Base-by-base conservation (phyloP, 2,888 invertebrate genomes). In the Cataglyphis cursor region DNA sequence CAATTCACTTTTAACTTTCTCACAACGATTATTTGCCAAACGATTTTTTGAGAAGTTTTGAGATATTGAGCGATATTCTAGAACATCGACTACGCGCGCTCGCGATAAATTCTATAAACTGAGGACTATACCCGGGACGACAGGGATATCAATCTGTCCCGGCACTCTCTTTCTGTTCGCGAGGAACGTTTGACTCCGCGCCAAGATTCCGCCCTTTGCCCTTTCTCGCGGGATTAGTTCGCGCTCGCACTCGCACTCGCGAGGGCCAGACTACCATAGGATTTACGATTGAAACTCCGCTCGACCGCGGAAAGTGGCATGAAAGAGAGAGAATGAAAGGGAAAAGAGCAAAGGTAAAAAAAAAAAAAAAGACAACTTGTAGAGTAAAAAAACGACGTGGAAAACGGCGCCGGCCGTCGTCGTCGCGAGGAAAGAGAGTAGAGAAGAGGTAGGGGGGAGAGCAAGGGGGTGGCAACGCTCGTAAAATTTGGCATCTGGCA, bases 281-380 rank as follows among this genome's bases (percentile, higher is more conserved):
- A 93, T 92, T 93, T 92, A 93, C 92, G 92, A 93, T 92, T 90
- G 92, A 92, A 90, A 90, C 90, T 91, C 86, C 88, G 90, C 90
- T 90, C 82, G 87, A 87, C 87, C 90, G 86, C 84, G 91, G 87
- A 88, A 91, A 91, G 90, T 89, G 86, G 78, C 84, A 78, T 70
- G 9, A n/a, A 28, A 41, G 57, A 65, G 28, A 62, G 51, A 80
- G 62, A 31, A 59, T 21, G 72, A 70, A 65, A 31, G n/a, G 66
- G 35, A 44, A 75, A 83, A 62, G 41, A 12, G 48, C 28, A 66
- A 64, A 21, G 81, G 80, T 81, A 68, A 66, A 44, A 65, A 54
- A 54, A 68, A 24, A 24, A 24, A 51, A 38, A 44, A 31, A 1
- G n/a, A 35, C 38, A 57, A 24, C 54, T 54, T n/a, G n/a, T 15